A percentile compares a stretch with the other conserved stretches of the same genome.
phyloP scores from a whole-genome alignment of 2,888 invertebrate species.

The Cheiracanthium punctorium region DNA sequence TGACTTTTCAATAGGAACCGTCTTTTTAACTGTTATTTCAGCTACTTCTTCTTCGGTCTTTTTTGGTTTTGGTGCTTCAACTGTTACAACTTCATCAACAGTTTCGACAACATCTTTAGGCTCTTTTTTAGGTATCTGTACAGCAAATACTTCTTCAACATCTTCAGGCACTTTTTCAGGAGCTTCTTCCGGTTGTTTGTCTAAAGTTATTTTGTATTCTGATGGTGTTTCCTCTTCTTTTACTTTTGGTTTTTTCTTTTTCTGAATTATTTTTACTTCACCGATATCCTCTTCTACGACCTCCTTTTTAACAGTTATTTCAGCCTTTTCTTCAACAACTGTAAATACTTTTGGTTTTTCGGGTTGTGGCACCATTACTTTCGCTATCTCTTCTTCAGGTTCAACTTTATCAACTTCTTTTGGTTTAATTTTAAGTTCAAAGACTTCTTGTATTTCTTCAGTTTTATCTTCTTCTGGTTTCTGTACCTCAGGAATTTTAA shows the following conservation, averaged over 20 bases:
- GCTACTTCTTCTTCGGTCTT: constrained; percentile 48
- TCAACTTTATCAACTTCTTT: constrained; percentile 76
- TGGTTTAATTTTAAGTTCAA: constrained; percentile 80
- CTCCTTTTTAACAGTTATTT: constrained; percentile 74
- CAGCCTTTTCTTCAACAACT: constrained; percentile 62
- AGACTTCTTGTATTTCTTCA: constrained; percentile 74
- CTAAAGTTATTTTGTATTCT: constrained; percentile 43
- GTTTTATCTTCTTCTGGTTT: constrained; percentile 33
- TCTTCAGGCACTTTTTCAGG: constrained; percentile 48
- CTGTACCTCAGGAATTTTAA: constrained; percentile 31
- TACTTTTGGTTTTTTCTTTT: constrained; percentile 48
- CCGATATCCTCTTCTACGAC: constrained; percentile 75
- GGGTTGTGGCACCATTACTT: constrained; percentile 56
- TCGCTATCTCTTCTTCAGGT: constrained; percentile 49
- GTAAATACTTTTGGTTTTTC: constrained; percentile 74
- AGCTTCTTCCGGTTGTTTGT: constrained; percentile 49
- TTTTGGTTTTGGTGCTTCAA: constrained; percentile 1
- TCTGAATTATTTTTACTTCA: constrained; percentile 71
- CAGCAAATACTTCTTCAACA: constrained; percentile 67
- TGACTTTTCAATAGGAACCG: constrained; percentile 75
- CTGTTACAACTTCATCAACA: constrained; percentile 57
- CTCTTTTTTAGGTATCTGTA: constrained; percentile 56
- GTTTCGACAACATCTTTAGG: constrained; percentile 46
- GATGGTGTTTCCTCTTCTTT: constrained; percentile 40
- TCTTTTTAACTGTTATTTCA: constrained; percentile 74